A percentile compares a stretch with the other conserved stretches of the same genome.
Conservation (phyloP, 2,113 vertebrate species). For the Salvelinus fontinalis region DNA sequence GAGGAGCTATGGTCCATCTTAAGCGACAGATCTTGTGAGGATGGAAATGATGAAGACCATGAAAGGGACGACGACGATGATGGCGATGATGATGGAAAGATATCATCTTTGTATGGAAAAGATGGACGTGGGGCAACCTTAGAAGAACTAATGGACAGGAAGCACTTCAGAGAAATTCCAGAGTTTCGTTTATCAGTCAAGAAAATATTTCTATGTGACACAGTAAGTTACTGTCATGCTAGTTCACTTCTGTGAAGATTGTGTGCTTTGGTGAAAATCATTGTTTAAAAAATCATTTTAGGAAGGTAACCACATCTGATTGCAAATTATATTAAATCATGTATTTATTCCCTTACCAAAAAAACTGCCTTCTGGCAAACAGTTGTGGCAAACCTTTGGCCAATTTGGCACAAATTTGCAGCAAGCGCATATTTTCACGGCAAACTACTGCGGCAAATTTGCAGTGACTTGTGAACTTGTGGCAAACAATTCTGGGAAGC, state of each 20-base stretch:
- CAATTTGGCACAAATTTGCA: too few relatives aligned
- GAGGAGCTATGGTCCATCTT: constrained; percentile 32
- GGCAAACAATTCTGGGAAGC: too few relatives aligned
- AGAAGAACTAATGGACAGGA: constrained; percentile 4
- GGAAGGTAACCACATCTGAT: not conserved
- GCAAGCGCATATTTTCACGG: too few relatives aligned
- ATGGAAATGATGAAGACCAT: not conserved
- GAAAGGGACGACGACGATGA: not conserved
- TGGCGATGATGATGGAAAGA: constrained; percentile 14
- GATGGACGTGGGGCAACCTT: not conserved
- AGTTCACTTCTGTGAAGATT: not conserved
- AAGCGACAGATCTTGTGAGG: not conserved
- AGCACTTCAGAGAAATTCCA: constrained; percentile 41
- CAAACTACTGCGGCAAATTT: too few relatives aligned
- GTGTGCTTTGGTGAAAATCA: not conserved
- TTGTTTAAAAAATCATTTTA: not conserved
- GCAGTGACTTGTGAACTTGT: too few relatives aligned
- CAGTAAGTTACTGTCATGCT: constrained; percentile 27
- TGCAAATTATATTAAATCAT: not conserved
- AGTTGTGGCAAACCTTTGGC: too few relatives aligned
- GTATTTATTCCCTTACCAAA: too few relatives aligned
- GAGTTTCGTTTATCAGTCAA: constrained; percentile 20
- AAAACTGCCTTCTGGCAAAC: too few relatives aligned
- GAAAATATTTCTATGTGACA: not conserved
- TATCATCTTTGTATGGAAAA: constrained; percentile 48